Percentiles rank a stretch among this genome's conserved stretches.
phyloP scores from a whole-genome alignment of 2,797 vertebrate genomes.

The Myripristis jacobus region DNA sequence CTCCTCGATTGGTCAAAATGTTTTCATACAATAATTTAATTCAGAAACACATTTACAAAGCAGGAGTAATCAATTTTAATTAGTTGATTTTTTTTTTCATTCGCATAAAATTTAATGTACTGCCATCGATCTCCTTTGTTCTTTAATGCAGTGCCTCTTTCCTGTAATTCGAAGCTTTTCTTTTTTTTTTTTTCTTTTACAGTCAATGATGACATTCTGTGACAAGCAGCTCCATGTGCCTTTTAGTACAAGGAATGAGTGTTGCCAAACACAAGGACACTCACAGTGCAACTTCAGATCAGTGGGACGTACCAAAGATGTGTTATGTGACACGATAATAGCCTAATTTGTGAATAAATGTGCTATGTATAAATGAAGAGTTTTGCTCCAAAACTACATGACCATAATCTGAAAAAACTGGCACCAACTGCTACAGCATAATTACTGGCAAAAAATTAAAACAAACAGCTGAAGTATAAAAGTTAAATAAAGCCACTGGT shows the following conservation, averaged over 20 bases:
- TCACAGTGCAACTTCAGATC: conserved; percentile 30
- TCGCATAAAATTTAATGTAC: conserved; percentile 91
- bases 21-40: conserved; percentile 93
- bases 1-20: conserved; percentile 90
- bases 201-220: conserved; percentile 87
- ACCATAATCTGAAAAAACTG: too few relatives aligned
- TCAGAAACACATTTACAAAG: conserved; percentile 93
- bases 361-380: background rate
- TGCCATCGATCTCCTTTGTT: conserved; percentile 90
- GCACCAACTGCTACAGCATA: too few relatives aligned
- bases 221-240: conserved; percentile 75
- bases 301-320: conserved; percentile 18
- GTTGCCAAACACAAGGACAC: conserved; percentile 28
- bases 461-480: too few relatives aligned
- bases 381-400: background rate
- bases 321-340: background rate
- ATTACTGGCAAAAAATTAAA: too few relatives aligned
- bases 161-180: conserved; percentile 88
- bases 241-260: conserved; percentile 51
- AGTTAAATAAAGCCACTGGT: too few relatives aligned
- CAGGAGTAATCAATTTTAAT: conserved; percentile 92
- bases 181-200: conserved; percentile 73
- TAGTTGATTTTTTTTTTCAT: conserved; percentile 89
- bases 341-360: background rate
- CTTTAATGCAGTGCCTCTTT: conserved; percentile 90